Percentiles rank a stretch among this genome's conserved stretches.
These are phyloP conservation scores for Calliphora vomitoria DNA, from an alignment of 2,888 invertebrate species.

Conservation along the genomic window DNA sequence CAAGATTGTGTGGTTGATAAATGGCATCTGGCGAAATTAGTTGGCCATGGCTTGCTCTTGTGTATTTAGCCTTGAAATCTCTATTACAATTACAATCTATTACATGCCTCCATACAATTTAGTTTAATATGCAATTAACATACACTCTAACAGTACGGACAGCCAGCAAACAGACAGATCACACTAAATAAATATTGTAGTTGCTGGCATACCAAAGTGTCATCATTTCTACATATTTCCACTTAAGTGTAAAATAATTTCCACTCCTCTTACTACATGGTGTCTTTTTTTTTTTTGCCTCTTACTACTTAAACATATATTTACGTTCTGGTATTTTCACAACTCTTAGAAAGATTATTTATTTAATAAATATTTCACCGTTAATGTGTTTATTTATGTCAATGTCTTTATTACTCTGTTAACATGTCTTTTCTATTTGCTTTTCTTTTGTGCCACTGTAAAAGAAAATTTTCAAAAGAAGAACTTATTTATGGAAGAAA, in stretches of 20 bases:
- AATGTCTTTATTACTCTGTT: constrained; percentile 41
- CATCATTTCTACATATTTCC: constrained; percentile 48
- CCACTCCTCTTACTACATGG: not conserved
- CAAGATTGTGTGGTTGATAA: constrained; percentile 19
- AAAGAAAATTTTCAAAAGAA: constrained; percentile 15
- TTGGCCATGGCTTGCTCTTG: constrained; percentile 1
- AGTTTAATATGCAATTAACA: constrained; percentile 69
- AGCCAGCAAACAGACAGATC: not conserved
- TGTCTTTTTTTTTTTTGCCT: too few relatives aligned
- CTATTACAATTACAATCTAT: constrained; percentile 17
- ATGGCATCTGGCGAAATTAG: constrained; percentile 52
- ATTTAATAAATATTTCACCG: constrained; percentile 52
- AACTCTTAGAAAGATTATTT: constrained; percentile 27
- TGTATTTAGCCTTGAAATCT: constrained; percentile 65
- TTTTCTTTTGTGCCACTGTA: not conserved
- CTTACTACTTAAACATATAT: not conserved
- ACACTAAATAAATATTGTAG: constrained; percentile 38
- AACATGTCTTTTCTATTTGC: constrained; percentile 35
- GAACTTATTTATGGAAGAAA: not conserved
- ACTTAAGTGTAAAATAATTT: constrained; percentile 18
- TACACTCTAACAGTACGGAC: not conserved
- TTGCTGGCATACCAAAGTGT: constrained; percentile 60
- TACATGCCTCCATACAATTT: constrained; percentile 43
- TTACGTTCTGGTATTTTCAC: constrained; percentile 20
- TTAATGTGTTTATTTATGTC: constrained; percentile 59